phyloP scores from a whole-genome alignment of 2,797 vertebrate species.

The Meriones psammophilus region DNA sequence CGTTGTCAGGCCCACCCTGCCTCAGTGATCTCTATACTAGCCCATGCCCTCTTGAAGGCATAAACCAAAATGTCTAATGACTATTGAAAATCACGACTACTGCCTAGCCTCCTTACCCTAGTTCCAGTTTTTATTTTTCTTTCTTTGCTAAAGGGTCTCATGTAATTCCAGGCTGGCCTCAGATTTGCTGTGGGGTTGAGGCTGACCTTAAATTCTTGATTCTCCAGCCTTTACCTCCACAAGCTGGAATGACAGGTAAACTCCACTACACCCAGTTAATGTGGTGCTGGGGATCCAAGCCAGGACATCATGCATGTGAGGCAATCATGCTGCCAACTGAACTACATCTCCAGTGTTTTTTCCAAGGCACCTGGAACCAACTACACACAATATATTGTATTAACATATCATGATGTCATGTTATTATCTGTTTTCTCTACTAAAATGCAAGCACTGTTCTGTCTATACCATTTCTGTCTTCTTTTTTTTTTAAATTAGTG shows the following conservation, averaged over 20 bases:
- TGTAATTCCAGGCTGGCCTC: neutral
- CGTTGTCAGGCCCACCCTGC: neutral
- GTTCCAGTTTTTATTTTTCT: neutral
- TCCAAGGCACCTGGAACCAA: neutral
- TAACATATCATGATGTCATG: neutral
- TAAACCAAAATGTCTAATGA: neutral
- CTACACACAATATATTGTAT: neutral
- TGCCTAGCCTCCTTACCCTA: neutral
- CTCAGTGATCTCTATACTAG: neutral
- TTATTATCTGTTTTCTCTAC: neutral
- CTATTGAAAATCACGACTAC: neutral
- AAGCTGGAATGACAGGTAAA: neutral
- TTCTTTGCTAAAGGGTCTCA: neutral
- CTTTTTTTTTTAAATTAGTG: neutral
- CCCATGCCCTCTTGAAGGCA: neutral
- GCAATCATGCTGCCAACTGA: neutral
- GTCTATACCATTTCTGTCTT: neutral
- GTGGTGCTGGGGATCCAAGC: neutral
- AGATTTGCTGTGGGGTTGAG: neutral
- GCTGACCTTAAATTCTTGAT: neutral
- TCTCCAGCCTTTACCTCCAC: neutral
- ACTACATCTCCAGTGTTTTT: neutral
- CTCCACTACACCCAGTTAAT: neutral
- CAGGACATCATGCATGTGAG: neutral
- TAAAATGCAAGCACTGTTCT: neutral